phyloP scores from a whole-genome alignment of 2,888 invertebrate genomes.

The Pachycephus smyrnensis region DNA sequence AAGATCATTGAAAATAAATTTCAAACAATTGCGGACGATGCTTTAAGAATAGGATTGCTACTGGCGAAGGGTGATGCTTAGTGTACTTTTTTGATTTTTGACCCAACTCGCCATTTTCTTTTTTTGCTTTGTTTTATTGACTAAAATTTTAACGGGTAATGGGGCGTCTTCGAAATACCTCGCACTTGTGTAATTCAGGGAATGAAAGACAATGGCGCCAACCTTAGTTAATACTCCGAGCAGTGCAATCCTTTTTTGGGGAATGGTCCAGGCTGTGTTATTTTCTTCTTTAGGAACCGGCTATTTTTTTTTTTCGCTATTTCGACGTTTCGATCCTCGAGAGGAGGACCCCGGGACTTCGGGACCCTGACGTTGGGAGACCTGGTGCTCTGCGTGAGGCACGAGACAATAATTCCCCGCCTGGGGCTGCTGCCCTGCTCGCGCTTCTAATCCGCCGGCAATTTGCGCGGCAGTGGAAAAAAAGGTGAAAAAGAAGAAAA shows the following conservation, averaged over 20 bases:
- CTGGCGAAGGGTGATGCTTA: background rate
- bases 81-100: background rate
- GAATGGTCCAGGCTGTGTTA: background rate
- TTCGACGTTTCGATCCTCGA: too few species aligned
- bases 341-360: background rate
- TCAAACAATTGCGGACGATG: background rate
- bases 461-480: conserved; percentile 45
- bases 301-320: conserved; percentile 2
- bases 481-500: background rate
- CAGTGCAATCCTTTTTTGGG: background rate
- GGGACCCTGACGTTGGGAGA: background rate
- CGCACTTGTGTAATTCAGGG: background rate
- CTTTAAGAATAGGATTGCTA: background rate
- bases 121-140: background rate
- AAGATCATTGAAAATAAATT: background rate
- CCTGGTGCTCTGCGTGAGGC: conserved; percentile 36
- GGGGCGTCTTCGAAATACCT: background rate
- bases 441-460: conserved; percentile 50
- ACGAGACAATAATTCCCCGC: conserved; percentile 51
- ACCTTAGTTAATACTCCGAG: background rate
- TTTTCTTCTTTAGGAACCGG: background rate
- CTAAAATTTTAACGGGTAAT: background rate
- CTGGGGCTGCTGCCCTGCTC: conserved; percentile 38
- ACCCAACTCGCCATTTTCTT: background rate
- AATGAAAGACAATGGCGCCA: background rate